phyloP scores from a whole-genome alignment of 2,797 vertebrate genomes.

The Pterois miles region DNA sequence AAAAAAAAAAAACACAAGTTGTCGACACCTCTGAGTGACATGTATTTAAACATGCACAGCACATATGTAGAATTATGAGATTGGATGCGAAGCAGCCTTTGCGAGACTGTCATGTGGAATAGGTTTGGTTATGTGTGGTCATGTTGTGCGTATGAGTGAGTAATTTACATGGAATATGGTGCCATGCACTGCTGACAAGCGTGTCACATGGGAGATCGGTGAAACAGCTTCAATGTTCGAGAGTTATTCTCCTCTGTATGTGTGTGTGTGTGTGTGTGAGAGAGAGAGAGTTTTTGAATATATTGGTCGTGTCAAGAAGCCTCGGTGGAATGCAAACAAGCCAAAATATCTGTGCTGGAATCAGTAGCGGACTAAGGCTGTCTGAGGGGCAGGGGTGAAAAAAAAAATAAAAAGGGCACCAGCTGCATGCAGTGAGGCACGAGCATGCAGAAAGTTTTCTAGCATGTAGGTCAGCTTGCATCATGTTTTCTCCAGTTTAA shows the following conservation, averaged over 20 bases:
- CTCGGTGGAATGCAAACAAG: slow-evolving; percentile 23
- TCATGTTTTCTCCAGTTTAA: no score
- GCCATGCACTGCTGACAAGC: slow-evolving; percentile 11
- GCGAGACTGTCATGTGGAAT: slow-evolving; percentile 21
- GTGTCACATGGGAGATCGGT: slow-evolving; percentile 21
- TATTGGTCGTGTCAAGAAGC: slow-evolving; percentile 35
- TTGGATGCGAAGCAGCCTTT: slow-evolving; percentile 14
- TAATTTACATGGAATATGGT: slow-evolving; percentile 36
- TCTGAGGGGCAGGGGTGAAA: no score
- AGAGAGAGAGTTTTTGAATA: slow-evolving; percentile 12
- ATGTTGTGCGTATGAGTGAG: slow-evolving; percentile 2
- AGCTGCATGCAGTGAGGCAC: no score
- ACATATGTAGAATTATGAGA: slow-evolving; percentile 4
- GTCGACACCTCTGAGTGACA: not conserved
- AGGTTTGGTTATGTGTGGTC: slow-evolving; percentile 11
- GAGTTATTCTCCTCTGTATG: slow-evolving; percentile 14
- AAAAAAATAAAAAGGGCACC: no score
- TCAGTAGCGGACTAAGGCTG: not conserved
- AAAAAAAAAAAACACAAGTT: not conserved
- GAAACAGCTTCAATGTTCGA: slow-evolving; percentile 10
- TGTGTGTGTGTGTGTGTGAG: not conserved
- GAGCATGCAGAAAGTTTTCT: no score
- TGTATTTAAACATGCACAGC: not conserved
- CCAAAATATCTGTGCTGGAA: slow-evolving; percentile 27
- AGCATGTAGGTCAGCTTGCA: no score